Base-by-base conservation (phyloP, 2,888 invertebrate species). In the Cataglyphis rosenhaueri region DNA sequence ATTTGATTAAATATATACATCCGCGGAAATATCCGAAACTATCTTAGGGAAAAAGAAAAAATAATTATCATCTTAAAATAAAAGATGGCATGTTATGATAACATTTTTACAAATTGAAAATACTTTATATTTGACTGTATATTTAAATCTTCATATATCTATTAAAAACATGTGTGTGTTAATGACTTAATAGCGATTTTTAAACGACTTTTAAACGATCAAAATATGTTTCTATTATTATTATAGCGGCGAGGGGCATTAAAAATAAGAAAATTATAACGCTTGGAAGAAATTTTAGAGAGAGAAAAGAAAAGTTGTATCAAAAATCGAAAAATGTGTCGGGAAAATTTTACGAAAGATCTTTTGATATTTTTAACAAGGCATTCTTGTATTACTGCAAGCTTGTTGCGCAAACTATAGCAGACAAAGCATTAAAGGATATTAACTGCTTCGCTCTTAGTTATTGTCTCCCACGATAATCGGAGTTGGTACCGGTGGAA, bases 401-500 rank as follows among this genome's bases (percentile, higher is more conserved):
- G 32, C 52, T 52, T 52, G 68, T 68, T 15, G 52, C 48, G 32
- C 32, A 32, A 68, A 68, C 4, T 68, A 48, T 12, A 29, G 10
- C 29, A 68, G n/a, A 68, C n/a, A 70, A 70, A 15, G 6, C 38
- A 21, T 52, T 68, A 3, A 15, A 18, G 18, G 5, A 18, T n/a
- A 35, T 55, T 18, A n/a, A 68, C 8, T 52, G 15, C 9, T 15
- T 8, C 32, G 32, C 35, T 25, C 38, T 71, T 25, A 57, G 9
- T 59, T 15, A 48, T 35, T 57, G 38, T 18, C 44, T 44, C 8
- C 21, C 15, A 10, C 15, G 15, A 55, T 71, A 38, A 9, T 10
- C 9, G 64, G 57, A 48, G 21, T 65, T 44, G 48, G 8, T 57
- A 61, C 65, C 44, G 57, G 15, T 73, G 32, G 48, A 48, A 25